A percentile compares a stretch with the other conserved stretches of the same genome.
phyloP scores from a whole-genome alignment of 2,888 invertebrate species.

The Sipha maydis region DNA sequence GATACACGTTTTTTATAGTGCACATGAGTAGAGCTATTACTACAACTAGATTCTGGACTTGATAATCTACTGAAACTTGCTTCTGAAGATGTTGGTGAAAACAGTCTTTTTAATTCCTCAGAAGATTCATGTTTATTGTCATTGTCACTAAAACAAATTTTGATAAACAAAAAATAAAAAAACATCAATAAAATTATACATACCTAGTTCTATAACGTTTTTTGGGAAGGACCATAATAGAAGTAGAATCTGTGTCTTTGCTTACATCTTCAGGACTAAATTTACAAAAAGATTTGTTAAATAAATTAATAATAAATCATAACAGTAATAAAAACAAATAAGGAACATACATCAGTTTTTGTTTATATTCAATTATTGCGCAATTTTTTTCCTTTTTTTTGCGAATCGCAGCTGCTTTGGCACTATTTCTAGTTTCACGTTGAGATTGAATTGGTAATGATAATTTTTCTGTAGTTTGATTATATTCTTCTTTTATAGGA shows the following conservation, averaged over 20 bases:
- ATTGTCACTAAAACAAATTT: slow-evolving; percentile 28
- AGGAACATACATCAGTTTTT: slow-evolving; percentile 20
- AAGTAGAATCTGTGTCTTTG: slow-evolving; percentile 24
- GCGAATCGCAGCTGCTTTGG: slow-evolving; percentile 20
- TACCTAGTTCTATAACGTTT: slow-evolving; percentile 53
- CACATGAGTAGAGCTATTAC: slow-evolving; percentile 45
- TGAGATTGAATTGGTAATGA: slow-evolving; percentile 50
- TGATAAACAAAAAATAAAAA: slow-evolving; percentile 14
- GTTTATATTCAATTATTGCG: slow-evolving; percentile 35
- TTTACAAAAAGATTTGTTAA: background rate
- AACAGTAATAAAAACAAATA: background rate
- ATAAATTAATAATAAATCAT: background rate
- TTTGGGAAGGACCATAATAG: slow-evolving; percentile 49
- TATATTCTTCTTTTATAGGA: slow-evolving; percentile 32
- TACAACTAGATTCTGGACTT: slow-evolving; percentile 53
- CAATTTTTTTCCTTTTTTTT: slow-evolving; percentile 42
- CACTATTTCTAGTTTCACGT: slow-evolving; percentile 56
- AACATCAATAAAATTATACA: slow-evolving; percentile 1
- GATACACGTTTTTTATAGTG: slow-evolving; percentile 59
- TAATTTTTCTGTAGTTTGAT: slow-evolving; percentile 8
- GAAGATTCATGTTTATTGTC: slow-evolving; percentile 18
- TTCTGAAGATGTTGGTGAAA: slow-evolving; percentile 46
- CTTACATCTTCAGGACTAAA: slow-evolving; percentile 28
- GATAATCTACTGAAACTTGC: slow-evolving; percentile 53
- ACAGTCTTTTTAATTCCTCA: slow-evolving; percentile 48